Conservation (phyloP, 2,888 invertebrate genomes). For the Heliconius aoede region DNA sequence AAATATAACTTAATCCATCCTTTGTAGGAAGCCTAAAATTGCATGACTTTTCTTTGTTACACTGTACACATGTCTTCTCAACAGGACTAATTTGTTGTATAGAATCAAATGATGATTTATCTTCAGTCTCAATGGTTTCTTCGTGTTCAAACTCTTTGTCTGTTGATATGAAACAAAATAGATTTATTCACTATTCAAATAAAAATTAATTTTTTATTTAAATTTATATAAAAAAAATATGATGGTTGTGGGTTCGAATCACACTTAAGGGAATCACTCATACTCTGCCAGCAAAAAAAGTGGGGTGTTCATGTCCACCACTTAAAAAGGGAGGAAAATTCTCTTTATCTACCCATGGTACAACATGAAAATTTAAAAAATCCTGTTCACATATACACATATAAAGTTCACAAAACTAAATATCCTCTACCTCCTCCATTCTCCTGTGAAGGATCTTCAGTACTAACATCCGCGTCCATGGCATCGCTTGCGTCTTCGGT, state of each 20-base stretch:
- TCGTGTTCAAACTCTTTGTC: slow-evolving; percentile 78
- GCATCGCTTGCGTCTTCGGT: slow-evolving; percentile 46
- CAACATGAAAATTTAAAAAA: too few relatives aligned
- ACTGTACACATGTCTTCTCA: slow-evolving; percentile 76
- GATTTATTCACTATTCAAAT: background rate
- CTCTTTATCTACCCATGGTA: too few relatives aligned
- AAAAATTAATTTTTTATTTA: background rate
- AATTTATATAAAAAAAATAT: background rate
- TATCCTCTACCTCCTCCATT: slow-evolving; percentile 58
- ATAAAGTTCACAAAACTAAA: too few relatives aligned
- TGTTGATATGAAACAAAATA: slow-evolving; percentile 48
- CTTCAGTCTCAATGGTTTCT: slow-evolving; percentile 72
- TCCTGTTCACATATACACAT: too few relatives aligned
- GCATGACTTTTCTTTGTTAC: slow-evolving; percentile 65
- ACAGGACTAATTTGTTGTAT: slow-evolving; percentile 71
- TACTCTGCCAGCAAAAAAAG: too few relatives aligned
- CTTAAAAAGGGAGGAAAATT: too few relatives aligned
- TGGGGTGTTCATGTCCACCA: too few relatives aligned
- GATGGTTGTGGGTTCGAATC: too few relatives aligned
- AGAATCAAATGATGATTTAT: slow-evolving; percentile 59
- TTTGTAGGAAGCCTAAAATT: slow-evolving; percentile 62
- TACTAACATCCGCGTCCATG: slow-evolving; percentile 56
- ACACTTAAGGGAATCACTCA: too few relatives aligned
- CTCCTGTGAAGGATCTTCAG: slow-evolving; percentile 64
- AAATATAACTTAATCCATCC: slow-evolving; percentile 69